These are phyloP conservation scores for Oncorhynchus tshawytscha DNA, from an alignment of 2,113 vertebrate genomes.

Conservation along the genomic window DNA sequence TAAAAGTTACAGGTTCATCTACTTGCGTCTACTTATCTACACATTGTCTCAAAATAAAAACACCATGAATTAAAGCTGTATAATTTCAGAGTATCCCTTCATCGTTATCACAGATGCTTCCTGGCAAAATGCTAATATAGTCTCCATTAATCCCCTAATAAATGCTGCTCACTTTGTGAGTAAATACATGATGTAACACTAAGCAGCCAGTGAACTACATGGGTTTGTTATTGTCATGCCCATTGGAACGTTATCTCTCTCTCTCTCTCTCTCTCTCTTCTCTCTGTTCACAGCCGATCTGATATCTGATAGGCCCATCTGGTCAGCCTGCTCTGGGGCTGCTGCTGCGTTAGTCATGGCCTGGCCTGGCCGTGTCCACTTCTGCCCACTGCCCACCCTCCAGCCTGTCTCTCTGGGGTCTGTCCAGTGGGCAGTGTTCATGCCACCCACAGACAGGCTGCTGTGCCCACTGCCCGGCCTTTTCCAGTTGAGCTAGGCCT, in stretches of 20 bases:
- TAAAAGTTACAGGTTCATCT: no score
- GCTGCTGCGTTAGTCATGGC: slow-evolving; percentile 51
- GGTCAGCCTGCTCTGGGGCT: slow-evolving; percentile 50
- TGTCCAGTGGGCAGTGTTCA: slow-evolving; percentile 4
- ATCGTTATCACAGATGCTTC: no score
- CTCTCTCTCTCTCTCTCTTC: slow-evolving; percentile 21
- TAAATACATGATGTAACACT: slow-evolving; percentile 27
- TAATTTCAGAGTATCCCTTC: no score
- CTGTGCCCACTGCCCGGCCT: not conserved
- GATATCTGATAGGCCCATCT: slow-evolving; percentile 51
- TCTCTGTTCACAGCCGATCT: slow-evolving; percentile 35
- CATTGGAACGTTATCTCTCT: slow-evolving; percentile 22
- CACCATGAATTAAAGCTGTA: no score
- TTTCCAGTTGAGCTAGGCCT: slow-evolving; percentile 1
- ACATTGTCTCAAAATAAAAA: no score
- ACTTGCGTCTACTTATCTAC: no score
- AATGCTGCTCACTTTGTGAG: not conserved
- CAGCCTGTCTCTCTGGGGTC: slow-evolving; percentile 34
- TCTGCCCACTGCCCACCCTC: slow-evolving; percentile 25
- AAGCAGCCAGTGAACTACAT: not conserved
- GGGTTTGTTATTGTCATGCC: slow-evolving; percentile 25
- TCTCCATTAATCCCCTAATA: no score
- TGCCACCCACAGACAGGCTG: slow-evolving; percentile 73
- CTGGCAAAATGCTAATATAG: no score
- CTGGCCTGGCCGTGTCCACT: slow-evolving; percentile 24